Percentiles rank a stretch among this genome's conserved stretches.
phyloP scores from a whole-genome alignment of 2,888 invertebrate species.

The Eurytoma adleriae region DNA sequence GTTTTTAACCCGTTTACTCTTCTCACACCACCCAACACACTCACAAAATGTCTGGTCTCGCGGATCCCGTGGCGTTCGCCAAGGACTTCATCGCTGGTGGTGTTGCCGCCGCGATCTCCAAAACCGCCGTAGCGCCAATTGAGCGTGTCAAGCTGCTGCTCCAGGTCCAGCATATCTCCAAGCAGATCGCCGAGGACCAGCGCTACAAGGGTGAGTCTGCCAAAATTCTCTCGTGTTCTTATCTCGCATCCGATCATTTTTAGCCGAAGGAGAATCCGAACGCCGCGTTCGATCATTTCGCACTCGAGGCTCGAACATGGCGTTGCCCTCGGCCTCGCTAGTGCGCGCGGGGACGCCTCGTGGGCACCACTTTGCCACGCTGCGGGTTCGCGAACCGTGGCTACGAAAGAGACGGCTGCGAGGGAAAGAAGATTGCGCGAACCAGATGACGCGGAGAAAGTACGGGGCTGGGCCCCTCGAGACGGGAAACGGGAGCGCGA shows the following conservation, averaged over 20 bases:
- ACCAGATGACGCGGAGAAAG: neutral
- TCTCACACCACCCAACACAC: slow-evolving; percentile 58
- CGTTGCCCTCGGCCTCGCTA: neutral
- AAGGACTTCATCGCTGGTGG: slow-evolving; percentile 96
- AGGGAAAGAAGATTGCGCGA: neutral
- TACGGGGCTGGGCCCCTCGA: neutral
- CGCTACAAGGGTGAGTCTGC: slow-evolving; percentile 90
- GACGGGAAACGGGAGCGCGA: neutral
- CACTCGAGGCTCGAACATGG: neutral
- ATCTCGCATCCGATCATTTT: slow-evolving; percentile 24
- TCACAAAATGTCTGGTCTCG: slow-evolving; percentile 75
- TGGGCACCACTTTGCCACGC: neutral
- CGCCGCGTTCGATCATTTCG: slow-evolving; percentile 32
- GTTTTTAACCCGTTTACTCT: slow-evolving; percentile 66
- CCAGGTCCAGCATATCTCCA: slow-evolving; percentile 95
- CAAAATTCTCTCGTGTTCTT: neutral
- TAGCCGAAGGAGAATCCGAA: slow-evolving; percentile 35
- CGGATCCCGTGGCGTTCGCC: slow-evolving; percentile 89
- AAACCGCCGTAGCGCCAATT: slow-evolving; percentile 96
- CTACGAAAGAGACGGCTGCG: neutral
- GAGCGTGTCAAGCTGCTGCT: slow-evolving; percentile 95
- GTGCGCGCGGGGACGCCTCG: neutral
- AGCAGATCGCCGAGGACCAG: slow-evolving; percentile 89
- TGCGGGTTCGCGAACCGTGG: neutral
- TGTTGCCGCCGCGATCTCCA: slow-evolving; percentile 94